Percentiles rank a stretch among this genome's conserved stretches.
Conservation (phyloP, 23 tunicate species). For the Phallusia fumigata region DNA sequence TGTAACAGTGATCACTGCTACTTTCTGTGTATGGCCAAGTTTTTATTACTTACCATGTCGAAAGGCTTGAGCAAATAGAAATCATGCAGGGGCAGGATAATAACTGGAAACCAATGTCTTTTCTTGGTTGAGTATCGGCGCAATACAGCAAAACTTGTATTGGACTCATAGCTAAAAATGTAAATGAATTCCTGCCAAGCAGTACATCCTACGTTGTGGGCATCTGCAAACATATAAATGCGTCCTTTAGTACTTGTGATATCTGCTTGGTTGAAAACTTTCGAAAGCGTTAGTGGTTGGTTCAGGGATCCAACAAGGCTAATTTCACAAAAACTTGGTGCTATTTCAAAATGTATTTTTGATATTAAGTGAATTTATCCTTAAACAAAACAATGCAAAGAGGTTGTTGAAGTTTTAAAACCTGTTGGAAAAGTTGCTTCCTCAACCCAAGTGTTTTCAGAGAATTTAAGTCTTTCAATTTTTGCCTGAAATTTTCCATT, state of each 20-base stretch:
- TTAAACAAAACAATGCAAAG: too few species aligned
- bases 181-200: neutral
- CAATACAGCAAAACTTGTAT: neutral
- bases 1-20: too few species aligned
- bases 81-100: neutral
- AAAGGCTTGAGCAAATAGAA: neutral
- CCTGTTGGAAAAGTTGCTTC: neutral
- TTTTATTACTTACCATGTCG: neutral
- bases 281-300: too few species aligned
- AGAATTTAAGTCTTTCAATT: neutral
- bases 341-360: too few species aligned
- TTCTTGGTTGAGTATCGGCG: neutral
- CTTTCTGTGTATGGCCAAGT: too few species aligned
- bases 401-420: too few species aligned
- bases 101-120: neutral
- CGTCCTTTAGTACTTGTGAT: too few species aligned
- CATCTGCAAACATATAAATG: neutral
- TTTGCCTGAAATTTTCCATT: neutral
- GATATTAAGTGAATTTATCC: too few species aligned
- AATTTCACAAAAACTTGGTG: too few species aligned
- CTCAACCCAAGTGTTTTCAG: neutral
- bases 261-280: too few species aligned
- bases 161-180: neutral
- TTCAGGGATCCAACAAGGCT: too few species aligned
- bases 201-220: neutral